Evolutionary conservation across 1,140 invertebrate species (phyloP).

Genomic region (Bombus soroeensis): DNA sequence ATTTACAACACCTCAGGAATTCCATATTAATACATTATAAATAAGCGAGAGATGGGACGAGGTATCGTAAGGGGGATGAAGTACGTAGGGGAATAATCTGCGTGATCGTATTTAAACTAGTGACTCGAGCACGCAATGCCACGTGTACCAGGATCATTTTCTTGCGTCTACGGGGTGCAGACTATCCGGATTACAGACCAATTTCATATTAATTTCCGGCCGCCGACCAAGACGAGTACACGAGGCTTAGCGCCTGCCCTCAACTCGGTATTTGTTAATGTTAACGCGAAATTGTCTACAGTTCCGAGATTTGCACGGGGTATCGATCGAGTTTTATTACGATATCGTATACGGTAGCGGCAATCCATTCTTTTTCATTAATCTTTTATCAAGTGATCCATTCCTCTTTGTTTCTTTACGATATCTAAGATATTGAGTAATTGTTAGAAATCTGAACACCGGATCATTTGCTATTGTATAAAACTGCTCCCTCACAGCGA

Average conservation of each 20-base stretch:
- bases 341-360: neutral
- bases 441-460: neutral
- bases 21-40: slow-evolving; percentile 33
- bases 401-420: neutral
- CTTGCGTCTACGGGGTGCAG: slow-evolving; percentile 65
- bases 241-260: slow-evolving; percentile 29
- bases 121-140: slow-evolving; percentile 64
- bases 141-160: slow-evolving; percentile 68
- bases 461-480: neutral
- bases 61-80: slow-evolving; percentile 9
- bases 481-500: too few species aligned
- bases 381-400: neutral
- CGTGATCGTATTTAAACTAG: slow-evolving; percentile 69
- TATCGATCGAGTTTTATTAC: slow-evolving; percentile 62
- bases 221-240: slow-evolving; percentile 27
- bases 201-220: slow-evolving; percentile 72
- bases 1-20: neutral
- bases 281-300: slow-evolving; percentile 69
- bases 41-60: neutral
- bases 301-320: slow-evolving; percentile 33
- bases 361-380: neutral
- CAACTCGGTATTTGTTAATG: slow-evolving; percentile 64
- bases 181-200: slow-evolving; percentile 69
- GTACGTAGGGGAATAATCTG: slow-evolving; percentile 52
- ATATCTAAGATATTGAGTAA: neutral